These are phyloP conservation scores for Drosophila stalkeri DNA, from an alignment of 2,888 invertebrate species.

Conservation along the genomic window DNA sequence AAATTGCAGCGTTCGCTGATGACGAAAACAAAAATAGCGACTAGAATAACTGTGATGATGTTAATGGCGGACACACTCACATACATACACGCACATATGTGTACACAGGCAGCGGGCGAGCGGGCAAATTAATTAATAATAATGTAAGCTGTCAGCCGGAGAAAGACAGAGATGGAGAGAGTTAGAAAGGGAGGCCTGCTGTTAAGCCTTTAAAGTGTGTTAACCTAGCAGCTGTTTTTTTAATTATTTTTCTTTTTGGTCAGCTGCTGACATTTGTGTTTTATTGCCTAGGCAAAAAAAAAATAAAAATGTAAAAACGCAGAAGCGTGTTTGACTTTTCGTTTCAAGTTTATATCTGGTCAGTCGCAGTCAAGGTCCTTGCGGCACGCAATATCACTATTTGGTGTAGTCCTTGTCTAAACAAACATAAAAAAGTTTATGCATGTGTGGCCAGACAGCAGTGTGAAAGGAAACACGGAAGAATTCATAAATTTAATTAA, in stretches of 20 bases:
- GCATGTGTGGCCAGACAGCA: not conserved
- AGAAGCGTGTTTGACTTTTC: slow-evolving; percentile 52
- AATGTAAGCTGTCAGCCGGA: slow-evolving; percentile 52
- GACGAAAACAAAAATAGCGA: slow-evolving; percentile 65
- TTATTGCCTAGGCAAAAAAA: slow-evolving; percentile 47
- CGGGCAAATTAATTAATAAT: slow-evolving; percentile 75
- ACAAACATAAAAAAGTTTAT: slow-evolving; percentile 11
- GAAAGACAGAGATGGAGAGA: not conserved
- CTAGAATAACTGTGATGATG: slow-evolving; percentile 49
- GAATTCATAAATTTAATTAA: slow-evolving; percentile 35
- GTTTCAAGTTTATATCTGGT: slow-evolving; percentile 65
- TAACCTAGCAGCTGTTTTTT: slow-evolving; percentile 65
- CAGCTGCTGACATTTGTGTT: slow-evolving; percentile 36
- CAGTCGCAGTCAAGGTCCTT: slow-evolving; percentile 62
- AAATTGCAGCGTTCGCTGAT: slow-evolving; percentile 67
- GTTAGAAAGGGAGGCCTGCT: not conserved
- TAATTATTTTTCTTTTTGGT: not conserved
- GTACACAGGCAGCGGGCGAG: slow-evolving; percentile 40
- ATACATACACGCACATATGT: not conserved
- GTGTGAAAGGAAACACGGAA: slow-evolving; percentile 8
- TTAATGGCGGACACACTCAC: slow-evolving; percentile 24
- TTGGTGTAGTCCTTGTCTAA: slow-evolving; percentile 61
- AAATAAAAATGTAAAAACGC: slow-evolving; percentile 3
- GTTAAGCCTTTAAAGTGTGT: slow-evolving; percentile 42
- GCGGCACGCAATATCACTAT: slow-evolving; percentile 70